Evolutionary conservation across 1,140 invertebrate species (phyloP).

Genomic region (Dermatophagoides farinae): DNA sequence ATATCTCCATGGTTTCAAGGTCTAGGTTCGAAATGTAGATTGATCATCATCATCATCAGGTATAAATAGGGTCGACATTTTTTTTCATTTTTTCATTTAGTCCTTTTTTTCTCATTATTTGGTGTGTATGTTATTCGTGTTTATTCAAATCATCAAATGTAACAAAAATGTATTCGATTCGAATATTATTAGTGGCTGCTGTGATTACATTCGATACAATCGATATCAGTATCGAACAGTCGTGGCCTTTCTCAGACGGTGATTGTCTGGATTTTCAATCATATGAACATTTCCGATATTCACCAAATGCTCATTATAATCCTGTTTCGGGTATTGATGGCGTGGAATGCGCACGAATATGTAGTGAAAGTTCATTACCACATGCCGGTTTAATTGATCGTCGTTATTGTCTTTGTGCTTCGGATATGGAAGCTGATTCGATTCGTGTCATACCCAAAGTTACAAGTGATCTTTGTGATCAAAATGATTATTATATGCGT

Average conservation of each 20-base stretch:
- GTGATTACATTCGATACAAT: no score
- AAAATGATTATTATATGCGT: slow-evolving; percentile 1
- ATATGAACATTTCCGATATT: slow-evolving; percentile 17
- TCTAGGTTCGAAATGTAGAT: no score
- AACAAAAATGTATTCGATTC: no score
- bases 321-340: slow-evolving; percentile 12
- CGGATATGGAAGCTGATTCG: neutral
- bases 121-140: no score
- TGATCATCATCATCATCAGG: no score
- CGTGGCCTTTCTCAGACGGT: slow-evolving; percentile 3
- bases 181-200: no score
- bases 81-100: no score
- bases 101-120: no score
- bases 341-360: slow-evolving; percentile 14
- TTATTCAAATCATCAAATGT: no score
- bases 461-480: neutral
- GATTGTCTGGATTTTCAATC: slow-evolving; percentile 17
- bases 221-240: no score
- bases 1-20: no score
- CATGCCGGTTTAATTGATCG: slow-evolving; percentile 17
- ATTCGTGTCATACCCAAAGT: neutral
- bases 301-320: slow-evolving; percentile 20
- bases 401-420: slow-evolving; percentile 18
- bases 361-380: slow-evolving; percentile 17
- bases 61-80: no score